Evolutionary conservation across 2,888 invertebrate species (phyloP).

Genomic region (Xanthia togata): DNA sequence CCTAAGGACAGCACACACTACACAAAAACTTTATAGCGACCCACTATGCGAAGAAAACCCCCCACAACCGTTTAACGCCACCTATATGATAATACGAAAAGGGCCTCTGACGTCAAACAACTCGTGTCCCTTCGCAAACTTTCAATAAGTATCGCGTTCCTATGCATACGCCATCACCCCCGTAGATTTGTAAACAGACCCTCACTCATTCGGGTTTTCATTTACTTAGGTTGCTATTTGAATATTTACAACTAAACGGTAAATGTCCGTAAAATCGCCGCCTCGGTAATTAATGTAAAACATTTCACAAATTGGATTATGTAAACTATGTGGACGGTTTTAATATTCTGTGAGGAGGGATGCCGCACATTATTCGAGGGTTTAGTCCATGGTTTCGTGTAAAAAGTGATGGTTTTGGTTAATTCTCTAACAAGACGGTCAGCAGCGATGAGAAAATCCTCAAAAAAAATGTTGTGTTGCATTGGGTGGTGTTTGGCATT

Average conservation of each 20-base stretch:
- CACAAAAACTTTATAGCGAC: conserved; percentile 45
- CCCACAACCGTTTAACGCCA: conserved; percentile 55
- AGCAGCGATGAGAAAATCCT: background rate
- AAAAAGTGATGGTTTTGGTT: conserved; percentile 25
- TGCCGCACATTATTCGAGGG: conserved; percentile 40
- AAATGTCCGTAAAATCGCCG: conserved; percentile 79
- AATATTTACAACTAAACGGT: conserved; percentile 78
- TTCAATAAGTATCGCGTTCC: conserved; percentile 69
- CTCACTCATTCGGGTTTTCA: conserved; percentile 68
- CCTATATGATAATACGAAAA: conserved; percentile 59
- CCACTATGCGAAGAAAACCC: conserved; percentile 32
- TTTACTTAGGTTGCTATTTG: conserved; percentile 83
- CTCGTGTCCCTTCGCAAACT: conserved; percentile 64
- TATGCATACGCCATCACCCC: conserved; percentile 63
- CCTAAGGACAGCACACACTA: conserved; percentile 33
- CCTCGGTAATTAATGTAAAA: conserved; percentile 78
- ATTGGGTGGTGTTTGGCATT: too few relatives aligned
- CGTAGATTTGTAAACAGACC: conserved; percentile 56
- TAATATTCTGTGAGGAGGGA: conserved; percentile 67
- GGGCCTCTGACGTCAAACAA: conserved; percentile 56
- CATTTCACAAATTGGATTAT: conserved; percentile 81
- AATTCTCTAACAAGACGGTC: conserved; percentile 2
- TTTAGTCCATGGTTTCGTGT: conserved; percentile 33
- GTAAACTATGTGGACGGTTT: conserved; percentile 77
- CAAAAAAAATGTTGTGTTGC: background rate